Percentiles rank a stretch among this genome's conserved stretches.
These are phyloP conservation scores for Tachina fera DNA, from an alignment of 2,888 invertebrate species.

Conservation along the genomic window DNA sequence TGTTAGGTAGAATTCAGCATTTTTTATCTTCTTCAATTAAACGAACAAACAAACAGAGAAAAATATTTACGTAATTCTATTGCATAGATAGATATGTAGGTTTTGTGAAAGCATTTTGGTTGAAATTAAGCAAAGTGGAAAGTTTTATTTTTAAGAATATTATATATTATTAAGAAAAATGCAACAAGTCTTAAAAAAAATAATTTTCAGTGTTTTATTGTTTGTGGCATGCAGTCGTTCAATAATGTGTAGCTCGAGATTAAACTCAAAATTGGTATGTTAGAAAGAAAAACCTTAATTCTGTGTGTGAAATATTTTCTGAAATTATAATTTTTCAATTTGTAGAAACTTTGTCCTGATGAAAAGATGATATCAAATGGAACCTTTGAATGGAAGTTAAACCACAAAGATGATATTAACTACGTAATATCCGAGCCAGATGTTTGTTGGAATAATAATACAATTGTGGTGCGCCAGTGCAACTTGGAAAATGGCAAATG, in stretches of 20 bases:
- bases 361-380: constrained; percentile 39
- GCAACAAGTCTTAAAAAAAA: constrained; percentile 5
- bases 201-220: constrained; percentile 10
- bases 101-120: constrained; percentile 9
- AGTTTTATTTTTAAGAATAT: background rate
- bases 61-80: constrained; percentile 20
- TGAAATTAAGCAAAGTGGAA: constrained; percentile 5
- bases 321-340: background rate
- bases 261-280: constrained; percentile 41
- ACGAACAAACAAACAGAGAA: constrained; percentile 14
- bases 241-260: constrained; percentile 1
- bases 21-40: constrained; percentile 42
- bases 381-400: constrained; percentile 73
- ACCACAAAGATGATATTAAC: constrained; percentile 43
- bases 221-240: constrained; percentile 8
- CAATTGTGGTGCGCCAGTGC: constrained; percentile 74
- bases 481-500: constrained; percentile 73
- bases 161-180: constrained; percentile 11
- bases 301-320: background rate
- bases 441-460: constrained; percentile 72
- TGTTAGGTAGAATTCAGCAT: constrained; percentile 22
- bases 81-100: background rate
- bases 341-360: constrained; percentile 34
- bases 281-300: background rate
- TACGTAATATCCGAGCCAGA: constrained; percentile 72